These are phyloP conservation scores for Calvadosia cruxmelitensis DNA, from an alignment of 30 jellyfish, hydroid and myxozoan species.

Conservation along the genomic window DNA sequence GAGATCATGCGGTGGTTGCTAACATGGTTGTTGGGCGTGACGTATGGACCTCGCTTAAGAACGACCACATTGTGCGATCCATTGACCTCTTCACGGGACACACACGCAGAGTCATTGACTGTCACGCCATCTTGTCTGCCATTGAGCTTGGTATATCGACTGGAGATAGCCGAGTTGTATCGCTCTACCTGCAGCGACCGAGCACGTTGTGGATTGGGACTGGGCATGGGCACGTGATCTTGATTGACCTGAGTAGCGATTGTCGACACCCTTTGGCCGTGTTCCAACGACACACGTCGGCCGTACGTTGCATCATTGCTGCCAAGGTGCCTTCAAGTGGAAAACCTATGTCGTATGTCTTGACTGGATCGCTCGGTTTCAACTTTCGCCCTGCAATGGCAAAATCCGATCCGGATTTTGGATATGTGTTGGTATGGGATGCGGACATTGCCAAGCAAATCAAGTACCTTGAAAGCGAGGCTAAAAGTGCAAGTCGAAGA, in stretches of 20 bases:
- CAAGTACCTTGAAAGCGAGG: constrained; percentile 28
- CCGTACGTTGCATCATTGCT: constrained; percentile 49
- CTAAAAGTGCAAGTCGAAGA: constrained; percentile 3
- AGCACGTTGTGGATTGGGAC: constrained; percentile 75
- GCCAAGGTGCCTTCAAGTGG: constrained; percentile 14
- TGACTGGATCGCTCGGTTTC: constrained; percentile 55
- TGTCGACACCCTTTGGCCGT: constrained; percentile 29
- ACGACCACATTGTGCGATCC: constrained; percentile 20
- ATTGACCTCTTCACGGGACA: constrained; percentile 7
- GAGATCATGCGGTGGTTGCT: background rate
- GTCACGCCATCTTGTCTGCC: constrained; percentile 16
- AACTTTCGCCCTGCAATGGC: constrained; percentile 12
- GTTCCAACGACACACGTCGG: constrained; percentile 44
- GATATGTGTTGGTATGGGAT: constrained; percentile 75
- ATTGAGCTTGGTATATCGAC: constrained; percentile 12
- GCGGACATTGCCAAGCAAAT: constrained; percentile 48
- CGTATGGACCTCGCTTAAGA: constrained; percentile 34
- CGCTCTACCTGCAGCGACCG: constrained; percentile 18
- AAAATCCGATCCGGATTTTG: constrained; percentile 11
- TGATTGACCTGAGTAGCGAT: constrained; percentile 16
- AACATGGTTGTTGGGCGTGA: constrained; percentile 10
- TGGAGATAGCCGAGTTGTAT: constrained; percentile 42
- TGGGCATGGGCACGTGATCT: constrained; percentile 71
- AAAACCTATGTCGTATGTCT: constrained; percentile 34
- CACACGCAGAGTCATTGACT: constrained; percentile 16